Base-by-base conservation (phyloP, 92 coral and sea anemone species). In the Umimayanthus kanabou region DNA sequence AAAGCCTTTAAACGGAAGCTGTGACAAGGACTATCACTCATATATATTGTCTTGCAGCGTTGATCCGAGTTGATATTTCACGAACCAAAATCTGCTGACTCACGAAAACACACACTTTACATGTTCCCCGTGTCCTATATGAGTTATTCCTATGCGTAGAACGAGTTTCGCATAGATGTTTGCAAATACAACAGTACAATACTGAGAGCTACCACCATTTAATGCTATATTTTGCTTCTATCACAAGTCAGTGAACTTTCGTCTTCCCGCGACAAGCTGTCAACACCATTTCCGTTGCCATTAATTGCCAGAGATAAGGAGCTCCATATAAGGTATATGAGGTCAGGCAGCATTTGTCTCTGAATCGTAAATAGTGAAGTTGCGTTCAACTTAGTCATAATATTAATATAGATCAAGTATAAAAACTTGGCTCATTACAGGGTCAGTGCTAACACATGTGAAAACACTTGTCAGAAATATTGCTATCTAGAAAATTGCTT, bases 271-370 rank as follows among this genome's bases (percentile, higher is more conserved):
- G 29, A 75, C 79, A 43, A 18, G 22, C 28, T 11, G 22, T 73
- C 77, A 73, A 39, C 77, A 29, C 49, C 45, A 23, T 75, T 75
- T 75, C 79, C 79, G 25, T 39, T 75, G 69, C 6, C 69, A 20
- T 61, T 53, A 53, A 53, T 13, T 73, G 77, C 9, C 28, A 23
- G 49, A 14, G 23, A 43, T 37, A 75, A 40, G 50, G 22, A 75
- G 5, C 47, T 18, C 79, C 79, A 75, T 75, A 75, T 39, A 39
- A 75, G 79, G 79, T 39, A 43, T 18, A 26, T 33, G 1, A 75
- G 79, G 79, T 75, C 79, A 74, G 67, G 5, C 20, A 2, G 22
- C 69, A 25, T 61, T 61, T 61, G 58, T 53, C 20, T 53, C 58
- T 53, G 13, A 13, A 13, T 50, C n/a, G n/a, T n/a, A n/a, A n/a